Evolutionary conservation across 1,140 invertebrate genomes (phyloP).

Genomic region (Drosophila melanogaster): Release_6_plus_ISO1_MT NT_037436.4:15096001-15096500

Average conservation of each 20-base stretch:
- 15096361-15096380: constrained; percentile 97
- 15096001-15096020: constrained; percentile 99
- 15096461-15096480: constrained; percentile 89
- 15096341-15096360: constrained; percentile 99
- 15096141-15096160: constrained; percentile 97
- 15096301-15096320: constrained; percentile 98
- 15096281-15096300: constrained; percentile 95
- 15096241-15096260: constrained; percentile 98
- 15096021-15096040: constrained; percentile 95
- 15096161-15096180: constrained; percentile 96
- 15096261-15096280: constrained; percentile 99
- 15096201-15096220: constrained; percentile 99
- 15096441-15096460: constrained; percentile 96
- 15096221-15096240: constrained; percentile 96
- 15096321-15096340: constrained; percentile 98
- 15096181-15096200: constrained; percentile 99
- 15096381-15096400: constrained; percentile 99
- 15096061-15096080: constrained; percentile 91
- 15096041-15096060: constrained; percentile 91
- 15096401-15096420: constrained; percentile 99
- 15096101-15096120: constrained; percentile 95
- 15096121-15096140: constrained; percentile 92
- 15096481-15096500: constrained; percentile 98
- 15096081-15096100: constrained; percentile 94
- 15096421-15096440: constrained; percentile 94